These are phyloP conservation scores for Ochropacha duplaris DNA, from an alignment of 2,888 invertebrate genomes.

Conservation along the genomic window DNA sequence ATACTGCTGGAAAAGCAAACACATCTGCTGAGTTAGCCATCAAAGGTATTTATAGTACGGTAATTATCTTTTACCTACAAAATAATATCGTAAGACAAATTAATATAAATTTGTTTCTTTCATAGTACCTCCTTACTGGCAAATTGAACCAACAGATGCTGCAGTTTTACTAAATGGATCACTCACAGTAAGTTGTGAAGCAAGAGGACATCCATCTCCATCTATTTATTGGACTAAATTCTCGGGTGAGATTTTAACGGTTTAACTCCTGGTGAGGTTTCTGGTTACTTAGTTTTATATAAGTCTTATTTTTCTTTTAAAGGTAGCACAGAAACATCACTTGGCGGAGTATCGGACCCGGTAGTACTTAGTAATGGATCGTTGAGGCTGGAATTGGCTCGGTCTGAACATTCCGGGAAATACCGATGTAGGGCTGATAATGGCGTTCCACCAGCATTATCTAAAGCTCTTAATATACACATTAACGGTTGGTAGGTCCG, in stretches of 20 bases:
- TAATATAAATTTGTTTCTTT: not conserved
- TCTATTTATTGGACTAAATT: slow-evolving; percentile 89
- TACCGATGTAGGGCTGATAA: slow-evolving; percentile 94
- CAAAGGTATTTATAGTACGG: slow-evolving; percentile 80
- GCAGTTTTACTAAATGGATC: slow-evolving; percentile 89
- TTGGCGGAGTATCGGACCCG: slow-evolving; percentile 75
- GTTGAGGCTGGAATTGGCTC: slow-evolving; percentile 87
- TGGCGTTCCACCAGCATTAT: slow-evolving; percentile 90
- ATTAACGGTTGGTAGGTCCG: slow-evolving; percentile 88
- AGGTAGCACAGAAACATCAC: slow-evolving; percentile 71
- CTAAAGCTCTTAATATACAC: slow-evolving; percentile 90
- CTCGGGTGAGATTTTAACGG: slow-evolving; percentile 78
- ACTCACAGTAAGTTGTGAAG: slow-evolving; percentile 89
- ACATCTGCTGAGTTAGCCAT: slow-evolving; percentile 88
- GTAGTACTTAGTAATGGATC: slow-evolving; percentile 86
- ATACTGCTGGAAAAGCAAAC: slow-evolving; percentile 88
- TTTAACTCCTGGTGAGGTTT: not conserved
- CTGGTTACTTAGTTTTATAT: not conserved
- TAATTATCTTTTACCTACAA: slow-evolving; percentile 1
- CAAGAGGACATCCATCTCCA: slow-evolving; percentile 90
- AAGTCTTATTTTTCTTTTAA: slow-evolving; percentile 24
- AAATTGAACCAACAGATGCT: slow-evolving; percentile 88
- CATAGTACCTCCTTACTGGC: slow-evolving; percentile 90
- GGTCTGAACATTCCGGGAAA: slow-evolving; percentile 90
- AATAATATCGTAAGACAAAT: not conserved